These are phyloP conservation scores for Ectemnius lituratus DNA, from an alignment of 2,888 invertebrate species.

Conservation along the genomic window DNA sequence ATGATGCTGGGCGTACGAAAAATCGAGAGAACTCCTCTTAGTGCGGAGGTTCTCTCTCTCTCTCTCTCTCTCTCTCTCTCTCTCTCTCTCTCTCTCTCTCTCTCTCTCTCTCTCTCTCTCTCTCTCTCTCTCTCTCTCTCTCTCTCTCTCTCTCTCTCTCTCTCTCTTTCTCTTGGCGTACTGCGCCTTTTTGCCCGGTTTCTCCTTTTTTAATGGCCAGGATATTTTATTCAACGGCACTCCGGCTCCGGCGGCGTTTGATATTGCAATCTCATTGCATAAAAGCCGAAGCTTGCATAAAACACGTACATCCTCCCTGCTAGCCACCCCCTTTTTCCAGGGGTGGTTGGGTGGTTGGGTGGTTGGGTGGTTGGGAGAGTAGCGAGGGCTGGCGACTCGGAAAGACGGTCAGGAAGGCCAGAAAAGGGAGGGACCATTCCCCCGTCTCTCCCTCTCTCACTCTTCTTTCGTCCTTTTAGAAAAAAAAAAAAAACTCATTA, in stretches of 20 bases:
- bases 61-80: too few relatives aligned
- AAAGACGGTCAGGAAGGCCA: conserved; percentile 32
- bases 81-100: conserved; percentile 8
- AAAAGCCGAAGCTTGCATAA: conserved; percentile 62
- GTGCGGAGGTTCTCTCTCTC: not conserved
- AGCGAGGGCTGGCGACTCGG: conserved; percentile 25
- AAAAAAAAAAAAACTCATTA: conserved; percentile 40
- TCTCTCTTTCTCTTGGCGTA: not conserved
- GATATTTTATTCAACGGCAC: conserved; percentile 62
- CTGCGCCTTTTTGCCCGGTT: not conserved
- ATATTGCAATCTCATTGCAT: conserved; percentile 65
- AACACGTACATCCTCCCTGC: conserved; percentile 39
- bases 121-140: conserved; percentile 9
- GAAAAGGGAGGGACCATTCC: too few relatives aligned
- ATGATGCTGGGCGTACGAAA: too few relatives aligned
- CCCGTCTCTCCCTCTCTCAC: conserved; percentile 1
- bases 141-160: conserved; percentile 7
- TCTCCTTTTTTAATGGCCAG: conserved; percentile 40
- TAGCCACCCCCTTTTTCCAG: conserved; percentile 28
- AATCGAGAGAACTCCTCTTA: too few relatives aligned
- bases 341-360: not conserved
- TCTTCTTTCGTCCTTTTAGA: conserved; percentile 7
- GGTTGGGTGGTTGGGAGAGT: too few relatives aligned
- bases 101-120: conserved; percentile 5
- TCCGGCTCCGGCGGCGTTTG: conserved; percentile 56